phyloP scores from a whole-genome alignment of 2,113 vertebrate species.

The Platysteira castanea region DNA sequence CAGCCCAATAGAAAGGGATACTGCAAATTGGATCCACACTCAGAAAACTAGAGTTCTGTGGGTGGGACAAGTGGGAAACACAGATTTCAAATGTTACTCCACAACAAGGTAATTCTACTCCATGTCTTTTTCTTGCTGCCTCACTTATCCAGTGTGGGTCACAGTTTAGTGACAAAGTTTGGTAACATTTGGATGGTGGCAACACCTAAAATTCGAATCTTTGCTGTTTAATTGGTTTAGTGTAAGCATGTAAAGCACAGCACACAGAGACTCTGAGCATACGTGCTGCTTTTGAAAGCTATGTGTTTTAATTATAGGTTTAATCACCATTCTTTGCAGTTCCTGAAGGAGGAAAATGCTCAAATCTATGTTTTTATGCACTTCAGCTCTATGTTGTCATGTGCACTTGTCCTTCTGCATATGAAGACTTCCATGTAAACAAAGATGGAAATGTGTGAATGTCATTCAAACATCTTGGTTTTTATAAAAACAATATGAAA shows the following conservation, averaged over 20 bases:
- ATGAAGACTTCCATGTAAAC: background rate
- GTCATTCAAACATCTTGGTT: background rate
- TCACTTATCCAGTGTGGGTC: background rate
- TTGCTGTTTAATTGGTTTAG: background rate
- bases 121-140: background rate
- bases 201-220: background rate
- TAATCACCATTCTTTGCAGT: background rate
- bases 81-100: background rate
- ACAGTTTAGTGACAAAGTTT: background rate
- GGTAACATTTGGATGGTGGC: background rate
- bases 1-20: background rate
- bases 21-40: background rate
- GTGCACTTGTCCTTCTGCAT: background rate
- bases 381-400: background rate
- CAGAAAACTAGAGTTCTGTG: background rate
- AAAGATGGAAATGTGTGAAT: background rate
- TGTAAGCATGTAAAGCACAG: background rate
- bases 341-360: background rate
- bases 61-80: background rate
- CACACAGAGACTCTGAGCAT: background rate
- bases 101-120: background rate
- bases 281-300: background rate
- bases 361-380: background rate
- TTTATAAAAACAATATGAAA: background rate
- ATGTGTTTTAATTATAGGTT: background rate